These are phyloP conservation scores for Eleginops maclovinus DNA, from an alignment of 2,113 vertebrate genomes.

Conservation along the genomic window DNA sequence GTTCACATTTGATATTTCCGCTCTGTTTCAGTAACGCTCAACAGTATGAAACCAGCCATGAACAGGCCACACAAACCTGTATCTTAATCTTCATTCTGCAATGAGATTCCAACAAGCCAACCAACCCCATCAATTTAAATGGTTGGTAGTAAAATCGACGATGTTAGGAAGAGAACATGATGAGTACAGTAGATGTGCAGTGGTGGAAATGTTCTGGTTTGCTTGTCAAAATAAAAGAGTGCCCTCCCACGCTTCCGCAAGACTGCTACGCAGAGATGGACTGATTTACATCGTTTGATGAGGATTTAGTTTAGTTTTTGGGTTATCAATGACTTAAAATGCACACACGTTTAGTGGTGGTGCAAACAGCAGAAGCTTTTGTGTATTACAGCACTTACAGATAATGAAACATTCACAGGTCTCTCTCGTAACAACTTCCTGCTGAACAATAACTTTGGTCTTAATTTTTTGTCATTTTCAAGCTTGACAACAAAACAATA, in stretches of 20 bases:
- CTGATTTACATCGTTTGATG: slow-evolving; percentile 12
- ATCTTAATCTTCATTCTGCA: background rate
- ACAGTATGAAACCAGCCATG: slow-evolving; percentile 14
- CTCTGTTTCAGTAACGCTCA: background rate
- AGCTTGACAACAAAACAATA: background rate
- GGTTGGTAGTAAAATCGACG: background rate
- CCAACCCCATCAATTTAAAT: background rate
- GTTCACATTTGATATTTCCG: background rate
- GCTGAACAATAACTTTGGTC: background rate
- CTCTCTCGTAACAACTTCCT: background rate
- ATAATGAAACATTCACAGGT: background rate
- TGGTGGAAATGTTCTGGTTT: slow-evolving; percentile 57
- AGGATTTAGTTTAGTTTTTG: background rate
- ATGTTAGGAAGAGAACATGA: background rate
- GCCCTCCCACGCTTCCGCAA: slow-evolving; percentile 58
- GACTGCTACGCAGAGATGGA: background rate
- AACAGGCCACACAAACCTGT: background rate
- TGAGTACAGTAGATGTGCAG: slow-evolving; percentile 12
- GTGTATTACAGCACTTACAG: background rate
- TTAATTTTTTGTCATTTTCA: background rate
- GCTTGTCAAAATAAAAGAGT: slow-evolving; percentile 48
- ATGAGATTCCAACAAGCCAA: background rate
- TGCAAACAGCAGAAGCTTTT: background rate
- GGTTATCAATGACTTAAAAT: slow-evolving; percentile 11
- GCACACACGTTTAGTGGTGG: background rate